These are phyloP conservation scores for Tympanuchus pallidicinctus DNA, from an alignment of 2,113 vertebrate species.

Conservation along the genomic window DNA sequence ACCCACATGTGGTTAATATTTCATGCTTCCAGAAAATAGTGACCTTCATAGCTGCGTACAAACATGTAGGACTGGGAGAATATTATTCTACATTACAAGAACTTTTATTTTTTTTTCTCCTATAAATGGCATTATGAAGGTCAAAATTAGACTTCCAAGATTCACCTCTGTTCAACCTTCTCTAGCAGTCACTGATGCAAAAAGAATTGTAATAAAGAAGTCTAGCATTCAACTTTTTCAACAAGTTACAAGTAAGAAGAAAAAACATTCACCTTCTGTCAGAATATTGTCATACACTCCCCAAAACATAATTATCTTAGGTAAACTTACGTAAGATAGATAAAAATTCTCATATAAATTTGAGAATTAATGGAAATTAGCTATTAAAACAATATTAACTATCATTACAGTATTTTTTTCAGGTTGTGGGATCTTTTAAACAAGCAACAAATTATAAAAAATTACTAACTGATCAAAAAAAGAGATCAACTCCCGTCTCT, in stretches of 20 bases:
- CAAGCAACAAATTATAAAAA: neutral
- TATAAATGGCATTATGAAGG: neutral
- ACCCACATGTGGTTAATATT: neutral
- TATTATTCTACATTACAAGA: neutral
- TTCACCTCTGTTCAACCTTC: neutral
- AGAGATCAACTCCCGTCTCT: accelerated
- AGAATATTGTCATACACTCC: neutral
- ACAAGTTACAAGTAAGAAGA: neutral
- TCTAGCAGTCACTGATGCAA: neutral
- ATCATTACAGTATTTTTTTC: neutral
- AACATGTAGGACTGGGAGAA: neutral
- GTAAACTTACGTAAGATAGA: neutral
- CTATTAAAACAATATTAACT: neutral
- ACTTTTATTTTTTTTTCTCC: neutral
- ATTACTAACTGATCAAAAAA: neutral
- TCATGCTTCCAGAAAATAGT: neutral
- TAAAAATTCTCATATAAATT: neutral
- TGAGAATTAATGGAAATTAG: constrained; percentile 14
- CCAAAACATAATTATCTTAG: constrained; percentile 41
- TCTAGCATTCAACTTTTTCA: neutral
- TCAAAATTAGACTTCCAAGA: neutral
- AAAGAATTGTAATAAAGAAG: neutral
- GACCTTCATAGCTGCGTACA: neutral
- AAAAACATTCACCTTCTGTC: neutral
- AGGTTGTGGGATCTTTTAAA: neutral